Evolutionary conservation across 2,113 vertebrate species (phyloP).

Genomic region (Malurus melanocephalus): DNA sequence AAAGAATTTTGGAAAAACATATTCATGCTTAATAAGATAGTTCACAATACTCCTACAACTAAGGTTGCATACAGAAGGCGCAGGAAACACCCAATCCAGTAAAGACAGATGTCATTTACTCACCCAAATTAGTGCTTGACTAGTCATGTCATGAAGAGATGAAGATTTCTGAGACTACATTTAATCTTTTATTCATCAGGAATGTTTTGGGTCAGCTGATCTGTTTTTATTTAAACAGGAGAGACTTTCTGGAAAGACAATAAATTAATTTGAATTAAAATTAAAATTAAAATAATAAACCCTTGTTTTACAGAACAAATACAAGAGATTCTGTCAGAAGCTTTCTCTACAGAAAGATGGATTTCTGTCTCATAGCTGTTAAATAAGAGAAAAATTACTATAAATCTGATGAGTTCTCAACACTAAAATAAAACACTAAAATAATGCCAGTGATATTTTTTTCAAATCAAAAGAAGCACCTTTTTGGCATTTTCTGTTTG

Average conservation of each 20-base stretch:
- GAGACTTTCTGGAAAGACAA: background rate
- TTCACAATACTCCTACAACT: background rate
- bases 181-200: background rate
- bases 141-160: background rate
- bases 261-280: background rate
- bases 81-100: background rate
- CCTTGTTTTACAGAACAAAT: background rate
- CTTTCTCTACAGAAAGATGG: background rate
- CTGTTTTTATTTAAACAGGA: background rate
- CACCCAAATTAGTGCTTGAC: background rate
- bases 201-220: background rate
- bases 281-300: background rate
- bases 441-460: background rate
- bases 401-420: background rate
- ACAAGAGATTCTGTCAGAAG: background rate
- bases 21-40: background rate
- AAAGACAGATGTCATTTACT: background rate
- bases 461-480: background rate
- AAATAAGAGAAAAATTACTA: background rate
- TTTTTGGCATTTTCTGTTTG: slow-evolving; percentile 8
- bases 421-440: background rate
- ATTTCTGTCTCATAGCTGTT: background rate
- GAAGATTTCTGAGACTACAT: background rate
- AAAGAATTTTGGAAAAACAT: background rate
- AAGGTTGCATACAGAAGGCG: background rate